A percentile compares a stretch with the other conserved stretches of the same genome.
phyloP scores from a whole-genome alignment of 2,888 invertebrate species.

The Ischnus inquisitorius region DNA sequence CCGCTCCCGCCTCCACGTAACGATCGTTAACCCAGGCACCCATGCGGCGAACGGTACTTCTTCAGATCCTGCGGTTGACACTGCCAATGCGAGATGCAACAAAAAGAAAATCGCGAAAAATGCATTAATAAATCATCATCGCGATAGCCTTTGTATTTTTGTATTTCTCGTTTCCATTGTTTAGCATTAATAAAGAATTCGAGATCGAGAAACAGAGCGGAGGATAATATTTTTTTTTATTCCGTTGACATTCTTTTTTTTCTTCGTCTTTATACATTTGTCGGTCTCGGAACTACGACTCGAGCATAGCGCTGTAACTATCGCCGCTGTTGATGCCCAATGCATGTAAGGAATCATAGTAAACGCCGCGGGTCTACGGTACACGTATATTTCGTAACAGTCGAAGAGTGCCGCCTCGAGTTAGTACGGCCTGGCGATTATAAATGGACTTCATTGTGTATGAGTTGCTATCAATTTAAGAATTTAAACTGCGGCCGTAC shows the following conservation, averaged over 20 bases:
- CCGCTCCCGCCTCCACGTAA: slow-evolving; percentile 83
- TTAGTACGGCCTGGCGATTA: slow-evolving; percentile 80
- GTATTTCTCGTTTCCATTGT: not conserved
- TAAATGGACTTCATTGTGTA: slow-evolving; percentile 84
- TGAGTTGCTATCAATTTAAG: slow-evolving; percentile 84
- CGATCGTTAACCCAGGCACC: slow-evolving; percentile 85
- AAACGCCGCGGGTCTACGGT: slow-evolving; percentile 52
- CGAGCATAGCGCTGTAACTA: not conserved
- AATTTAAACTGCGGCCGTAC: slow-evolving; percentile 79
- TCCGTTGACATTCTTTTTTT: not conserved
- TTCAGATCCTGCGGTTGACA: slow-evolving; percentile 79
- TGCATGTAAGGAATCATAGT: slow-evolving; percentile 51
- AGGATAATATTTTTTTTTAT: not conserved
- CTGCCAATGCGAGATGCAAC: slow-evolving; percentile 68
- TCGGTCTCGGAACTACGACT: not conserved
- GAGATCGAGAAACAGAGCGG: no score
- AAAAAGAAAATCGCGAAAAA: slow-evolving; percentile 13
- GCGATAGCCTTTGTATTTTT: not conserved
- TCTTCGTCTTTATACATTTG: not conserved
- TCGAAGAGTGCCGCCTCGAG: slow-evolving; percentile 76
- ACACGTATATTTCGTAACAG: slow-evolving; percentile 77
- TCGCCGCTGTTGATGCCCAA: slow-evolving; percentile 30
- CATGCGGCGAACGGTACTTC: slow-evolving; percentile 84
- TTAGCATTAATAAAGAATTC: not conserved
- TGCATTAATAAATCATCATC: slow-evolving; percentile 13